These are phyloP conservation scores for Drosophila basisetae DNA, from an alignment of 2,888 invertebrate genomes.

Conservation along the genomic window DNA sequence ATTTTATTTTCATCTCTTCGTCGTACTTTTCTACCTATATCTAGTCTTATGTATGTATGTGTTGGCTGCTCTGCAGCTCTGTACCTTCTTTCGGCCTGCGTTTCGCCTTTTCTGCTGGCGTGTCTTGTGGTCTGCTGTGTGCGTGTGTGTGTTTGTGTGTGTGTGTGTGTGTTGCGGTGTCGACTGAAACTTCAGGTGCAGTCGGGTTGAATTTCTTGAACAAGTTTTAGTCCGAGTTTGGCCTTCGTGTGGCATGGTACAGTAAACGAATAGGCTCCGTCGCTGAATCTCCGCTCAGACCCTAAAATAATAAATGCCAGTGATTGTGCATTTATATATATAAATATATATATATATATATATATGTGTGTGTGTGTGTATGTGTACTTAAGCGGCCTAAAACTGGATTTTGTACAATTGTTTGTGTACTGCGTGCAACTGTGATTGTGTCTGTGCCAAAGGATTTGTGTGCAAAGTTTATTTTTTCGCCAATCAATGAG, in stretches of 20 bases:
- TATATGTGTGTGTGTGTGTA: constrained; percentile 11
- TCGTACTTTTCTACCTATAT: constrained; percentile 69
- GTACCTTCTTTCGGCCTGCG: constrained; percentile 61
- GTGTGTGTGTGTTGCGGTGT: constrained; percentile 38
- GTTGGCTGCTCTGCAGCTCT: constrained; percentile 59
- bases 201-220: constrained; percentile 79
- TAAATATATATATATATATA: constrained; percentile 11
- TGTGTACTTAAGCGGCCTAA: constrained; percentile 30
- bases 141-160: constrained; percentile 10
- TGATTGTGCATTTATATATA: constrained; percentile 20
- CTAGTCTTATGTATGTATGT: constrained; percentile 18
- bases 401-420: constrained; percentile 75
- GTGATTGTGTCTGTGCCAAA: constrained; percentile 50
- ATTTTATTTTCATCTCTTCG: constrained; percentile 73
- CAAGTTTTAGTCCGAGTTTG: constrained; percentile 85
- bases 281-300: constrained; percentile 44
- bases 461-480: constrained; percentile 55
- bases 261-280: constrained; percentile 75
- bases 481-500: constrained; percentile 45
- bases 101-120: constrained; percentile 66
- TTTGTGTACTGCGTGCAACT: constrained; percentile 43
- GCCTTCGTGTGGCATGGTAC: constrained; percentile 85
- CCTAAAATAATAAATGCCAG: constrained; percentile 46
- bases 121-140: constrained; percentile 66
- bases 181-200: constrained; percentile 75